Evolutionary conservation across 35 echinoderm and acorn worm species (phyloP), one percentile per base, ranked within the genome.

Genomic region (Lytechinus pictus): DNA sequence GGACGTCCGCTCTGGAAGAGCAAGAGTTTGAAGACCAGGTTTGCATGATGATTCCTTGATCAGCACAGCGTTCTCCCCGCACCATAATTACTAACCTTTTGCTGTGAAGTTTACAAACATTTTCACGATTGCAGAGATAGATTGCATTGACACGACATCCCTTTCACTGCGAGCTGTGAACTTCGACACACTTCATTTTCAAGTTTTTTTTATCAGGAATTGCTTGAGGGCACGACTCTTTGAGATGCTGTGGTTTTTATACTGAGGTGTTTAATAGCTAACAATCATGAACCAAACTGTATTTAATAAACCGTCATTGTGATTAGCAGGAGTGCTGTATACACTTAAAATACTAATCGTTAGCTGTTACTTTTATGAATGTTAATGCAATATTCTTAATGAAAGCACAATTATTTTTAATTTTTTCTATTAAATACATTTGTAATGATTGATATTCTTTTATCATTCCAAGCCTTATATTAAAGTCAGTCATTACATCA

Each of bases 1-100:
- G 92, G 54, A 93, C 54, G n/a, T 53, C 52, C 11, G 92, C 92
- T 27, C 92, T 93, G 27, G 54, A 93, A n/a, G 54, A 57, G 10
- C 29, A 54, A 16, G 53, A 55, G n/a, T 79, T 79, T 79, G 92
- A 54, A 93, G 52, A 93, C 1, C 16, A 90, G 29, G 88, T 90
- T 90, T 90, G 88, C 88, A 90, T 52, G 88, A n/a, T n/a, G n/a
- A 19, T 52, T 33, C 21, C 27, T 21, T 3, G 10, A 19, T 52
- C 52, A 54, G 52, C 88, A 13, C 44, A 90, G 88, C 28, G 27
- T 90, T 90, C 88, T 29, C 28, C 13, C 87, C 33, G 33, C 12
- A 53, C 87, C 28, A n/a, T 12, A 52, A 14, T 33, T 90, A 52
- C 88, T 90, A 90, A 90, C 9, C 24, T 24, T 24, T 79, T 79